Base-by-base conservation (phyloP, 2,113 vertebrate genomes). In the Aleadryas rufinucha region DNA sequence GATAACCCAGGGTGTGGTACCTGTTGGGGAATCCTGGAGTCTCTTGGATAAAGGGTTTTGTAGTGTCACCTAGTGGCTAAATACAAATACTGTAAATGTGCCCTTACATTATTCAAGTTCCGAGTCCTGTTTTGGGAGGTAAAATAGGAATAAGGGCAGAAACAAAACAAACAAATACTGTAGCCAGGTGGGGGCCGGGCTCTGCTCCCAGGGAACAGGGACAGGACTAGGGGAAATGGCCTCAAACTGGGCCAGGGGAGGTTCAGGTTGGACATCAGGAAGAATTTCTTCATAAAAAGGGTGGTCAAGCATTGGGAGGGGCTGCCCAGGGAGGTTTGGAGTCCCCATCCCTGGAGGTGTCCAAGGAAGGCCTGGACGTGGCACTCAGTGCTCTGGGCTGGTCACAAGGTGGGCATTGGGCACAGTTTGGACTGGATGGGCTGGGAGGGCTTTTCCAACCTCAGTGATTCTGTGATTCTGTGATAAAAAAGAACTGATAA, bases 21-120 rank as follows among this genome's bases (percentile, higher is more conserved):
- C 28, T 60, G 52, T 50, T 50, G 68, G 61, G 80, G 57, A 76
- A 70, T 10, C 50, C 11, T 3, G 12, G 30, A 56, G 37, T 11
- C 23, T 68, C 61, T 76, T 13, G 61, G 60, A 93, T 91, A 85
- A 87, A 92, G 61, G 13, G 94, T 71, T 93, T 84, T 91, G 54
- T 85, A 82, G 91, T 87, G 96, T 27, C 96, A 93, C 66, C 92
- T 96, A 96, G 97, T 95, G 96, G 96, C 63, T 80, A 79, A 89
- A 56, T 9, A 3, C 31, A 42, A 77, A 30, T 27, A 54, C 16
- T 2, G 24, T 24, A 28, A 63, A 16, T 24, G 45, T 52, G 26
- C 13, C 9, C 10, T 11, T 49, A 3, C 22, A 2, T 9, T 44
- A 13, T 19, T 35, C 22, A 16, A 42, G 23, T 23, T 61, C 59